Conservation (phyloP, 2,797 vertebrate genomes). For the Betta splendens region DNA sequence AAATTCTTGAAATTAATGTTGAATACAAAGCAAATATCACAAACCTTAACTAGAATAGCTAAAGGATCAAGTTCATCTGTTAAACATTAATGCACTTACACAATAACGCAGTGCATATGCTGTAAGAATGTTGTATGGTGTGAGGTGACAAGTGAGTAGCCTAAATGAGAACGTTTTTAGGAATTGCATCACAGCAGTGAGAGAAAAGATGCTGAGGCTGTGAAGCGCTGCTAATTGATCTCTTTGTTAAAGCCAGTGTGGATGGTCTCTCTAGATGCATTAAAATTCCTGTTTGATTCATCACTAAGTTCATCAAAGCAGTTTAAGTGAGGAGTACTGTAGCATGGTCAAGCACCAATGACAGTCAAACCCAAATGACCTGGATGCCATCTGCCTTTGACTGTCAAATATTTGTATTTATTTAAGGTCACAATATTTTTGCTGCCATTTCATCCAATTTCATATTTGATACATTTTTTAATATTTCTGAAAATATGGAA, state of each 20-base stretch:
- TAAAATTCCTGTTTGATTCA: slow-evolving; percentile 37
- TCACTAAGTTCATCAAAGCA: slow-evolving; percentile 25
- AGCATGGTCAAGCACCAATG: neutral
- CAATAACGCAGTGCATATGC: too few relatives aligned
- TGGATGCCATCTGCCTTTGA: neutral
- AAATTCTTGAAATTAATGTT: too few relatives aligned
- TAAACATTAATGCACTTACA: too few relatives aligned
- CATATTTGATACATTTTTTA: slow-evolving; percentile 2
- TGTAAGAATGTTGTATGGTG: too few relatives aligned
- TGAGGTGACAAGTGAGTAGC: too few relatives aligned
- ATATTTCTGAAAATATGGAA: too few relatives aligned
- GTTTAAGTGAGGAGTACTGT: slow-evolving; percentile 23
- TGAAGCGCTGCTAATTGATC: slow-evolving; percentile 41
- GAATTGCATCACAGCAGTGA: slow-evolving; percentile 39
- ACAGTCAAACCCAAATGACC: slow-evolving; percentile 15
- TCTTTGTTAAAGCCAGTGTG: slow-evolving; percentile 21
- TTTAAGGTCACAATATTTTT: neutral
- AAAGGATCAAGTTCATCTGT: too few relatives aligned
- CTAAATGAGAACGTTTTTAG: slow-evolving; percentile 51
- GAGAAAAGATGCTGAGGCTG: slow-evolving; percentile 24
- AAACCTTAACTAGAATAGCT: too few relatives aligned
- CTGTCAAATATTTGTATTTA: slow-evolving; percentile 1
- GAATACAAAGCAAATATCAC: slow-evolving; percentile 11
- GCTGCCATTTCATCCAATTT: slow-evolving; percentile 1
- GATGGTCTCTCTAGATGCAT: slow-evolving; percentile 24